phyloP scores from a whole-genome alignment of 2,888 invertebrate genomes.

The Parnassius mnemosyne region DNA sequence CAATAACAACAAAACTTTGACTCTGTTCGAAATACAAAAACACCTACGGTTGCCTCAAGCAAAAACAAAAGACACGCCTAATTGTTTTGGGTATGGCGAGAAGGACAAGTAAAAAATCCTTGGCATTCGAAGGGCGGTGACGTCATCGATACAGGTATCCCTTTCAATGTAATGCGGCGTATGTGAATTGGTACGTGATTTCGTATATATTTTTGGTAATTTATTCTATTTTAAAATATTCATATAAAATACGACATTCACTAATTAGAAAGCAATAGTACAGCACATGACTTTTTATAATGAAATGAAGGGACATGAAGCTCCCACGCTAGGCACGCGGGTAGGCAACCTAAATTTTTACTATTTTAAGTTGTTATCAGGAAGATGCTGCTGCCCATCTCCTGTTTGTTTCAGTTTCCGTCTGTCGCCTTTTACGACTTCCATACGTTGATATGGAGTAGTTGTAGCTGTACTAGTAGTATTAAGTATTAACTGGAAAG shows the following conservation, averaged over 20 bases:
- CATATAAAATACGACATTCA: neutral
- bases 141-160: constrained; percentile 62
- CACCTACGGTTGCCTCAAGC: constrained; percentile 35
- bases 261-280: no score
- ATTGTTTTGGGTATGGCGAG: constrained; percentile 61
- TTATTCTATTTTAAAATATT: neutral
- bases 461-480: no score
- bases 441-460: no score
- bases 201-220: neutral
- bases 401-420: no score
- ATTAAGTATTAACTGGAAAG: no score
- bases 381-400: no score
- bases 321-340: no score
- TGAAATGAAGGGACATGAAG: no score
- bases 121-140: constrained; percentile 71
- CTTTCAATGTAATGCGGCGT: constrained; percentile 36
- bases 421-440: no score
- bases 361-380: no score
- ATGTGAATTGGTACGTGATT: constrained; percentile 41
- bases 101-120: constrained; percentile 49
- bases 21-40: constrained; percentile 21
- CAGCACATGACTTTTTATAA: neutral
- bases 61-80: constrained; percentile 61
- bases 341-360: no score
- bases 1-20: constrained; percentile 21